phyloP scores from a whole-genome alignment of 2,113 vertebrate genomes.

The Lepisosteus oculatus region DNA sequence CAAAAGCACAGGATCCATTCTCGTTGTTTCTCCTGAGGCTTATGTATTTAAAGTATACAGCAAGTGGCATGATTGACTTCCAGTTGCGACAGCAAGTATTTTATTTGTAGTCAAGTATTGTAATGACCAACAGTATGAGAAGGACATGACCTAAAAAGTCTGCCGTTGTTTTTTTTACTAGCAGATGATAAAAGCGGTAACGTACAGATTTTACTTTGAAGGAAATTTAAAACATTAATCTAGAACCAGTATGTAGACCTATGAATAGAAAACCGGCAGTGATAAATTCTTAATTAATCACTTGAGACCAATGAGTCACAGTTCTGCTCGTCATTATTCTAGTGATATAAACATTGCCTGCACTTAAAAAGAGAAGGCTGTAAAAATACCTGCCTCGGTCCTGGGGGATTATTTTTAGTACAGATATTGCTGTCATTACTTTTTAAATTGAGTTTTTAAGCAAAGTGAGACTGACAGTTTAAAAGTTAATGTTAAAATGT shows the following conservation, averaged over 20 bases:
- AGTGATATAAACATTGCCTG: constrained; percentile 35
- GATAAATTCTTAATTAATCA: constrained; percentile 67
- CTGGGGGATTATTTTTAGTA: constrained; percentile 3
- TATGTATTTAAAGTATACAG: no score
- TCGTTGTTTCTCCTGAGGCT: no score
- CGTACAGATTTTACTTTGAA: constrained; percentile 36
- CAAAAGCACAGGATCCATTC: no score
- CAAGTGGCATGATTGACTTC: no score
- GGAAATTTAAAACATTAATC: constrained; percentile 50
- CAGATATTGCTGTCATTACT: no score
- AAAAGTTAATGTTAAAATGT: no score
- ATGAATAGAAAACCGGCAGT: constrained; percentile 55
- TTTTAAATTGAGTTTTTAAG: no score
- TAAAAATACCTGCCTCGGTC: neutral
- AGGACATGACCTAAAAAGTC: neutral
- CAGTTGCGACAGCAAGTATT: no score
- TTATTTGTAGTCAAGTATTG: neutral
- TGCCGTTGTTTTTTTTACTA: constrained; percentile 12
- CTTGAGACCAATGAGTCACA: constrained; percentile 57
- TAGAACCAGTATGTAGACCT: constrained; percentile 38
- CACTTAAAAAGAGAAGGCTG: constrained; percentile 15
- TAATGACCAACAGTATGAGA: neutral
- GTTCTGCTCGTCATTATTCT: constrained; percentile 25
- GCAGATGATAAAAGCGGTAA: constrained; percentile 32
- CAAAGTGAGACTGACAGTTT: no score